These are phyloP conservation scores for Tragelaphus imberbis DNA, from an alignment of 2,113 vertebrate species.

Conservation along the genomic window DNA sequence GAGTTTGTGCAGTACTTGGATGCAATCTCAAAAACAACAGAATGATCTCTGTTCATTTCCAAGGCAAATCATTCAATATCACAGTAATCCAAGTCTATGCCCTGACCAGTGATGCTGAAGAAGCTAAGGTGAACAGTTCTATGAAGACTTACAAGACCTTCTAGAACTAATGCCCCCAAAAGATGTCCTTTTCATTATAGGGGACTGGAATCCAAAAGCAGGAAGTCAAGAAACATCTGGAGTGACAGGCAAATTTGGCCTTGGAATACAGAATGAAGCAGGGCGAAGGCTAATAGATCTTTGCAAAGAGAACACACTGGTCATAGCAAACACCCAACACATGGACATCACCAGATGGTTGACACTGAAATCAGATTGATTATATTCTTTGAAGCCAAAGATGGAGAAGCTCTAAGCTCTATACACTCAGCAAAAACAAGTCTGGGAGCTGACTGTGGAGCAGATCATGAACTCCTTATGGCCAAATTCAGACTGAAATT, in stretches of 20 bases:
- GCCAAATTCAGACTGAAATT: not conserved
- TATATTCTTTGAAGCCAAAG: not conserved
- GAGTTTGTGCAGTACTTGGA: not conserved
- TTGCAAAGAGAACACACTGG: rapidly evolving
- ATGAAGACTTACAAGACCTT: not conserved
- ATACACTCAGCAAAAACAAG: not conserved
- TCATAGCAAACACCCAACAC: not conserved
- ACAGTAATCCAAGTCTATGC: not conserved
- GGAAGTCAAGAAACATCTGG: not conserved
- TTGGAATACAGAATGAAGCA: not conserved
- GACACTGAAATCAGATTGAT: not conserved
- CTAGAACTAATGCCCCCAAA: not conserved
- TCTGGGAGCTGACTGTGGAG: not conserved
- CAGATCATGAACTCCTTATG: not conserved
- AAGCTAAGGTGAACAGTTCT: not conserved
- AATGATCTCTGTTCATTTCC: not conserved
- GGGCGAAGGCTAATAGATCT: not conserved
- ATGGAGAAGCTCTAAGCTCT: not conserved
- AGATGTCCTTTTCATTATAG: not conserved
- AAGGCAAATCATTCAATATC: not conserved
- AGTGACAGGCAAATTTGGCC: not conserved
- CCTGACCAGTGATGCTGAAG: not conserved
- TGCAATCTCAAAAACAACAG: not conserved
- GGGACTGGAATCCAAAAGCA: not conserved
- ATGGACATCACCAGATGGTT: not conserved